Conservation (phyloP, 2,113 vertebrate genomes). For the Nothobranchius kuhntae region DNA sequence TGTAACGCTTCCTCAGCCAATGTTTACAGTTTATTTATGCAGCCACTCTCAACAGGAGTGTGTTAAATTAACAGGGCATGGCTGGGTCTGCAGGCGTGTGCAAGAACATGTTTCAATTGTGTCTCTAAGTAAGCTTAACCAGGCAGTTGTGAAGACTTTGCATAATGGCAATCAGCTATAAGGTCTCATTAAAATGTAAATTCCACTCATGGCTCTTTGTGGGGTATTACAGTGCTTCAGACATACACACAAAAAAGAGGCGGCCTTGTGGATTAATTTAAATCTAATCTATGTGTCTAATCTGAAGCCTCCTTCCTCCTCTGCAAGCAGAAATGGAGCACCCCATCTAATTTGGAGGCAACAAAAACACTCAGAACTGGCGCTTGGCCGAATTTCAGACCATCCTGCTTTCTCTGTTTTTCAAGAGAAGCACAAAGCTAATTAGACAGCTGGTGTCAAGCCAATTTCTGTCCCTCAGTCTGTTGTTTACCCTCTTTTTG, state of each 20-base stretch:
- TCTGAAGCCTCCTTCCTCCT: constrained; percentile 43
- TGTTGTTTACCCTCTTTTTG: constrained; percentile 76
- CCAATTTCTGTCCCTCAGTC: constrained; percentile 75
- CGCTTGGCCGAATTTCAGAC: constrained; percentile 68
- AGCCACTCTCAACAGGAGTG: constrained; percentile 46
- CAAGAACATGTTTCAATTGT: constrained; percentile 6
- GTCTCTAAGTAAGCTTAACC: constrained; percentile 23
- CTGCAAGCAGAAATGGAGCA: constrained; percentile 48
- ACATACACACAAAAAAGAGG: constrained; percentile 59
- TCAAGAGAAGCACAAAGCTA: constrained; percentile 79
- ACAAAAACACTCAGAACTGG: constrained; percentile 56
- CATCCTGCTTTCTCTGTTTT: constrained; percentile 66
- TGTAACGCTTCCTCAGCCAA: not conserved
- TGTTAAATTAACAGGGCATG: constrained; percentile 41
- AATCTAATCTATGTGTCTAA: constrained; percentile 64
- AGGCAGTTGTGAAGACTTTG: constrained; percentile 36
- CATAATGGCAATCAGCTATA: constrained; percentile 64
- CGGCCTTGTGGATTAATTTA: constrained; percentile 52
- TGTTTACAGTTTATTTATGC: constrained; percentile 56
- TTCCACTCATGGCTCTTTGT: constrained; percentile 56
- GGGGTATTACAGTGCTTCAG: constrained; percentile 55
- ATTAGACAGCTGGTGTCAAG: constrained; percentile 79
- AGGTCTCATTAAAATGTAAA: constrained; percentile 75
- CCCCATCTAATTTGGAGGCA: constrained; percentile 61
- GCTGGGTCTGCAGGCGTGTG: constrained; percentile 18